phyloP scores from a whole-genome alignment of 2,797 vertebrate genomes.

The Enteromius treurensis region DNA sequence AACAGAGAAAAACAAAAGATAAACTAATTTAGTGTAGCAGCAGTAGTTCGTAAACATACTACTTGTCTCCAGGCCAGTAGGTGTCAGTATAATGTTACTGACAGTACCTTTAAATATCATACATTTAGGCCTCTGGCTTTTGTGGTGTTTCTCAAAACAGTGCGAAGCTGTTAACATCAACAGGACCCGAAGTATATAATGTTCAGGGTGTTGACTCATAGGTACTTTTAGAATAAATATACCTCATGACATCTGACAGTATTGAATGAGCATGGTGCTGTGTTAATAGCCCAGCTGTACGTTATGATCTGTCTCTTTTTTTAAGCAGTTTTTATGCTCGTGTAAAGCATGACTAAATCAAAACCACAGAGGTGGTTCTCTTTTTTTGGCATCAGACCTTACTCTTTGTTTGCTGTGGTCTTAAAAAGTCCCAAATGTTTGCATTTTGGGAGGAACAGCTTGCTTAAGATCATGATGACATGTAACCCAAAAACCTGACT shows the following conservation, averaged over 20 bases:
- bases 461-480: slow-evolving; percentile 23
- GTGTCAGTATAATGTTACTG: slow-evolving; percentile 1
- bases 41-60: neutral
- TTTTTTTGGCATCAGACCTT: neutral
- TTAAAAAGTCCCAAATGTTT: slow-evolving; percentile 33
- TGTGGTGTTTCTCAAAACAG: slow-evolving; percentile 40
- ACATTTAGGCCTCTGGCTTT: slow-evolving; percentile 33
- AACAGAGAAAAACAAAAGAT: neutral
- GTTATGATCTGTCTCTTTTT: neutral
- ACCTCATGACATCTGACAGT: neutral
- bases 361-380: neutral
- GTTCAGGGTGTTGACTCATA: slow-evolving; percentile 20
- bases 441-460: slow-evolving; percentile 21
- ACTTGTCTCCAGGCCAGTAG: slow-evolving; percentile 3
- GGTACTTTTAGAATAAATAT: neutral
- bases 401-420: slow-evolving; percentile 3
- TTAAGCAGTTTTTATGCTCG: neutral
- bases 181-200: neutral
- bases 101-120: neutral
- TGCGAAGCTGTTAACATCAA: neutral
- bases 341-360: slow-evolving; percentile 1
- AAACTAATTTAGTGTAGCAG: neutral
- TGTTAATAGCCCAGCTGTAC: neutral
- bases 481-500: slow-evolving; percentile 14
- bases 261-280: neutral